Evolutionary conservation across 1,140 invertebrate genomes (phyloP), one percentile per base, ranked within the genome.

Genomic region (Cataglyphis hispanica): DNA sequence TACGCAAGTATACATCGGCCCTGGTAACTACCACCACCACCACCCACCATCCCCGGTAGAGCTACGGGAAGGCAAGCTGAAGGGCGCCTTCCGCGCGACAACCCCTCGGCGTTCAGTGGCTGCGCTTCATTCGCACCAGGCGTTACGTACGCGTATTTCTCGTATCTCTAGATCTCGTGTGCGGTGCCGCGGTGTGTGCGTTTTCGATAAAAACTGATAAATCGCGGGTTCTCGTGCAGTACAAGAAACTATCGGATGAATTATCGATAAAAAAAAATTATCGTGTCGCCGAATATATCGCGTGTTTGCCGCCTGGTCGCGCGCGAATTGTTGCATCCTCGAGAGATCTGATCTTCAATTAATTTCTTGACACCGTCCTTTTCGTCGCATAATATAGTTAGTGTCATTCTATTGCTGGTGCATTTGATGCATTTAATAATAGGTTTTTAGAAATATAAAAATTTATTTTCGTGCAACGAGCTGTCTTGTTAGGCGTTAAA

Each of bases 121-220:
- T 90, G 90, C 91, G 92, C 90, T 91, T 91, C 91, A 78, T 84
- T 53, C 87, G 92, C 66, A 86, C 83, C 66, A 87, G 86, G 84
- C 87, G 90, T 89, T 85, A 85, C 86, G 86, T 77, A 40, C 27
- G 53, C 34, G 50, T 46, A 46, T 46, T 3, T 81, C 56, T 83
- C 25, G 25, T 16, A 70, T 60, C 46, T 50, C 13, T 8, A 37
- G 37, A 85, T 46, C 10, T 50, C 53, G 78, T 83, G 37, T 83
- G 25, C 43, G 67, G 25, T 70, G 25, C 7, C 46, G 27, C 19
- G 53, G 53, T 83, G 67, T 60, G 78, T 60, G 78, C n/a, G 37
- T 10, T 61, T 43, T 43, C 27, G 13, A 19, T 74, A 60, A 27
- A 72, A 31, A 58, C 77, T 37, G n/a, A 74, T 61, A 43, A 11